These are phyloP conservation scores for Emmelina monodactyla DNA, from an alignment of 2,888 invertebrate genomes.

Conservation along the genomic window DNA sequence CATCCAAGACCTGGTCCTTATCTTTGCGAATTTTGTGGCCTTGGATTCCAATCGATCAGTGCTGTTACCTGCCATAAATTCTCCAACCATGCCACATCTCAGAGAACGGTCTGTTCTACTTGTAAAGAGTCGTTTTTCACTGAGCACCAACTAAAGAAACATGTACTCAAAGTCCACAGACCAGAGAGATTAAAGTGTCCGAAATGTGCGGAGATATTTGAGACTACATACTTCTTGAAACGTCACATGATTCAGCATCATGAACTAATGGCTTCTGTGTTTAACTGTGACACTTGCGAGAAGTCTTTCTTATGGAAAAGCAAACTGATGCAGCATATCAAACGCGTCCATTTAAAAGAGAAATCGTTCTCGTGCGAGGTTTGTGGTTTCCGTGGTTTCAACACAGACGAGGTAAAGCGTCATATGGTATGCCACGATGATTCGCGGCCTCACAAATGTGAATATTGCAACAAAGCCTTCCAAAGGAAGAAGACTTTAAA, in stretches of 20 bases:
- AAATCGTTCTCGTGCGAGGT: slow-evolving; percentile 35
- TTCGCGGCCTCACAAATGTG: slow-evolving; percentile 61
- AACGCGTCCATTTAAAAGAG: slow-evolving; percentile 39
- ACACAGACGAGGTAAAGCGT: slow-evolving; percentile 48
- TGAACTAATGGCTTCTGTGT: slow-evolving; percentile 33
- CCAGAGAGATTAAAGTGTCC: slow-evolving; percentile 26
- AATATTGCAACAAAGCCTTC: slow-evolving; percentile 64
- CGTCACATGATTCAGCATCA: slow-evolving; percentile 40
- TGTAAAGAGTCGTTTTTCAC: slow-evolving; percentile 26
- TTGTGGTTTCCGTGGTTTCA: slow-evolving; percentile 43
- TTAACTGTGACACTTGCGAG: slow-evolving; percentile 37
- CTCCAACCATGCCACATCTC: slow-evolving; percentile 23
- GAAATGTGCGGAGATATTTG: slow-evolving; percentile 34
- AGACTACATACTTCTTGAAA: slow-evolving; percentile 33
- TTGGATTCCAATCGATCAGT: slow-evolving; percentile 31
- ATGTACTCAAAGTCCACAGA: slow-evolving; percentile 14
- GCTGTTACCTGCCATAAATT: slow-evolving; percentile 34
- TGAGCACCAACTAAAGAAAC: slow-evolving; percentile 20
- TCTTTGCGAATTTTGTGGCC: slow-evolving; percentile 40
- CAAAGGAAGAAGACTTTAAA: slow-evolving; percentile 61
- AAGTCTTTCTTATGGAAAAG: slow-evolving; percentile 32
- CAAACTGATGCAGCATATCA: slow-evolving; percentile 31
- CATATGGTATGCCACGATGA: slow-evolving; percentile 66
- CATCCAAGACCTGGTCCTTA: slow-evolving; percentile 28
- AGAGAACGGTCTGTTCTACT: slow-evolving; percentile 19